Evolutionary conservation across 2,888 invertebrate genomes (phyloP), one percentile per base, ranked within the genome.

Genomic region (Hydraecia micacea): DNA sequence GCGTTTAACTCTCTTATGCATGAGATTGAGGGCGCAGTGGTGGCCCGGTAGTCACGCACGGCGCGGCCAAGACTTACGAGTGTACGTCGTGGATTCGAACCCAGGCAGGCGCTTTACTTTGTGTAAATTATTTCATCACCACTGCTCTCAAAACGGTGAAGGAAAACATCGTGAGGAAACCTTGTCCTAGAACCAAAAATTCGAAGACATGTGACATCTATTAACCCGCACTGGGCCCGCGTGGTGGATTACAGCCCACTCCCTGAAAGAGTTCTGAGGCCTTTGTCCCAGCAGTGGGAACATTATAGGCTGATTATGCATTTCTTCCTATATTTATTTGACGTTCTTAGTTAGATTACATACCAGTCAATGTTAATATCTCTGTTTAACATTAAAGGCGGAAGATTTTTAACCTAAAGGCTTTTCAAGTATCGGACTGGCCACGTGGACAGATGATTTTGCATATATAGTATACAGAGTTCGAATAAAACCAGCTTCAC

Each of bases 391-490:
- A 62, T 36, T 62, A 0, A 65, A 21, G 7, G 13, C 42, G 21
- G 11, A 58, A 69, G 46, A 69, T 67, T 21, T 39, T 39, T 1
- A 1, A 69, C 3, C 32, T 9, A n/a, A 74, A n/a, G 39, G 32
- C 55, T 79, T 58, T 36, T 18, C 28, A 25, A 46, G 28, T 21
- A 18, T 28, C 11, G 49, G 13, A 18, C 7, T 25, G 1, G 39
- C 39, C 77, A 77, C 77, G 65, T 66, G 65, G 55, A 25, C 28
- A 21, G 65, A 65, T 42, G 0, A 52, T 77, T 83, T 77, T 25
- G 77, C 77, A 79, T 83, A 68, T n/a, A 46, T 25, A 9, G 0
- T 55, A 55, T 55, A 55, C 9, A 5, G 60, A 36, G 7, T 28
- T 21, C 11, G 28, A 18, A 42, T 58, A 52, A 73, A 75, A 66